Evolutionary conservation across 2,797 vertebrate genomes (phyloP).

Genomic region (Crax fasciolata): DNA sequence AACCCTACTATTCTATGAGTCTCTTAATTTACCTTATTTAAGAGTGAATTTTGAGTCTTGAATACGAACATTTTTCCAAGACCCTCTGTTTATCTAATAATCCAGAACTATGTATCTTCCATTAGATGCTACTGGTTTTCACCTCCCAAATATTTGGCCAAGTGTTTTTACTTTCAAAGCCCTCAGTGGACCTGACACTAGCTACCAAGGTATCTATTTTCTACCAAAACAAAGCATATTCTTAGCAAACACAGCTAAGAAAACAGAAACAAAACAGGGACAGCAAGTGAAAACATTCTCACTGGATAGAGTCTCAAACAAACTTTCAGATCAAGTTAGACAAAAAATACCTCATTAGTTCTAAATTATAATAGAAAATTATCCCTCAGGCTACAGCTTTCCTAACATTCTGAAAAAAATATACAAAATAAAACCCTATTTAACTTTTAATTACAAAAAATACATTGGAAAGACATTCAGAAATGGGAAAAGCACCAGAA

Average conservation of each 20-base stretch:
- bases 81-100: not conserved
- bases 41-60: not conserved
- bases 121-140: not conserved
- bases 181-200: not conserved
- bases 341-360: not conserved
- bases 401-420: not conserved
- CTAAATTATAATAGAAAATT: not conserved
- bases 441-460: not conserved
- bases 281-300: not conserved
- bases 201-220: not conserved
- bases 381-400: not conserved
- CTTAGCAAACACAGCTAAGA: not conserved
- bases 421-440: not conserved
- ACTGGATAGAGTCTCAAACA: not conserved
- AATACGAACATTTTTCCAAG: not conserved
- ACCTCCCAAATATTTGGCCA: not conserved
- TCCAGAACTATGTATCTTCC: not conserved
- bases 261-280: not conserved
- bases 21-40: not conserved
- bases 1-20: not conserved
- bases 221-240: not conserved
- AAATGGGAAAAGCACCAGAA: not conserved
- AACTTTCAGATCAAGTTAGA: not conserved
- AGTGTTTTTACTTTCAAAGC: not conserved
- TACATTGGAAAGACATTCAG: not conserved